phyloP scores from a whole-genome alignment of 2,797 vertebrate genomes.

The Sebastes jordani region DNA sequence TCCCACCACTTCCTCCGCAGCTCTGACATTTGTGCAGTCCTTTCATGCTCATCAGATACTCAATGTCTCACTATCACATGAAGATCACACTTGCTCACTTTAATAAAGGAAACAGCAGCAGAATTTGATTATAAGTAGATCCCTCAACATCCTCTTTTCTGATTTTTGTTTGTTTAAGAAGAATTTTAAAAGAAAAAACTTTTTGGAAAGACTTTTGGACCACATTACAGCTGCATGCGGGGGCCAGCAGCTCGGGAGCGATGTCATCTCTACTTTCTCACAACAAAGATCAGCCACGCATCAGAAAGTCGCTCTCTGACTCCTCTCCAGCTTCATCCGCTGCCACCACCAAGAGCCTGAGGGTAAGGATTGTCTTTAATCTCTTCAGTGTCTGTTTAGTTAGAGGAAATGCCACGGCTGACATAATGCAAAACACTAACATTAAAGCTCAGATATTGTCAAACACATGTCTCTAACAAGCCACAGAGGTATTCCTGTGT shows the following conservation, averaged over 20 bases:
- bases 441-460: not conserved
- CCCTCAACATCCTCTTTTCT: not conserved
- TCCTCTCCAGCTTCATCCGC: constrained; percentile 86
- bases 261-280: constrained; percentile 90
- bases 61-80: constrained; percentile 52
- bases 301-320: constrained; percentile 86
- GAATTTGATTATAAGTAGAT: not conserved
- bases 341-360: constrained; percentile 85
- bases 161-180: not conserved
- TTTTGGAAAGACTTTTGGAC: constrained; percentile 19
- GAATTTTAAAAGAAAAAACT: not conserved
- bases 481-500: constrained; percentile 12
- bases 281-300: constrained; percentile 85
- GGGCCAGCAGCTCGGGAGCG: constrained; percentile 40
- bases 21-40: constrained; percentile 60
- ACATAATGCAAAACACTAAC: constrained; percentile 35
- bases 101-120: constrained; percentile 6
- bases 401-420: constrained; percentile 56
- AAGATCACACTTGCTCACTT: constrained; percentile 27
- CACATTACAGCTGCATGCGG: constrained; percentile 39
- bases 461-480: constrained; percentile 5
- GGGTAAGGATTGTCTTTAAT: constrained; percentile 81
- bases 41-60: constrained; percentile 61
- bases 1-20: constrained; percentile 53
- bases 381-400: constrained; percentile 23